Base-by-base conservation (phyloP, 2,888 invertebrate genomes). In the Hyles lineata region DNA sequence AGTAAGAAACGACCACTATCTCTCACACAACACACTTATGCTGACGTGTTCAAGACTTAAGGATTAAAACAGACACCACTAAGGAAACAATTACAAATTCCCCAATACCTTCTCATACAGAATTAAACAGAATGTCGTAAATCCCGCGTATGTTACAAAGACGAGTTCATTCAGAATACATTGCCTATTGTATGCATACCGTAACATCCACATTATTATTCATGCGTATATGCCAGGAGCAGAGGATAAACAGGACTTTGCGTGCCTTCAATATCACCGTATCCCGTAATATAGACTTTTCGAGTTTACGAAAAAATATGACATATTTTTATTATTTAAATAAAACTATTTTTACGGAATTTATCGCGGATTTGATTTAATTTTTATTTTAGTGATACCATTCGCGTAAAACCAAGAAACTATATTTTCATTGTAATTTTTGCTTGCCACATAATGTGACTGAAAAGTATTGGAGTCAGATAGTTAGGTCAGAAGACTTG, bases 141-240 rank as follows among this genome's bases (percentile, higher is more conserved):
- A 63, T 63, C 63, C 11, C 21, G 2, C 25, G 43, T 11, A 15
- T 21, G 21, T 43, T 5, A 11, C 32, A 63, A 23, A 35, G 35
- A 35, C 19, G 32, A 21, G 63, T 35, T 35, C 63, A 43, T 63
- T 35, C 35, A 6, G 35, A 21, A 63, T 63, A 63, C 62, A 63
- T 63, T 63, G 63, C 21, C 11, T 21, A 21, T 63, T 43, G 63
- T 63, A 63, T 5, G 63, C 8, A 9, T 35, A n/a, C n/a, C 5
- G 35, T n/a, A 21, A 29, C 15, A 9, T 25, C 9, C 21, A 15
- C 43, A 35, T 63, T 35, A 62, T 62, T 62, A 63, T 63, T 63
- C 63, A 63, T 63, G 35, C 63, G 43, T 63, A 43, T 43, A n/a
- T 35, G 21, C 15, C 43, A 15, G n/a, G 17, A 32, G 4, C 9